phyloP scores from a whole-genome alignment of 1,140 invertebrate genomes.

The Cotesia typhae region DNA sequence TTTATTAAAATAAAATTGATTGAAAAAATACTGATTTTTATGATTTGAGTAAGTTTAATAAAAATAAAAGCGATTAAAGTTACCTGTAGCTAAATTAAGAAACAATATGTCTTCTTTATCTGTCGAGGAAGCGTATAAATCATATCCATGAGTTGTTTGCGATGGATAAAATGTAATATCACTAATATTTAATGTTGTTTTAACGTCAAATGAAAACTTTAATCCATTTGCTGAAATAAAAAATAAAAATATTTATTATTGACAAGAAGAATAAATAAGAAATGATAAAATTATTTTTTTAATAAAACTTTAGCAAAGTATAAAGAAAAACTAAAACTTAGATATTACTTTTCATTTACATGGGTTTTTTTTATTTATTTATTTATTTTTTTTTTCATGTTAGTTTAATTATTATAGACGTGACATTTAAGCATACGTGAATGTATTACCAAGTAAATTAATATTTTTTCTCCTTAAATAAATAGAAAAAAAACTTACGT shows the following conservation, averaged over 20 bases:
- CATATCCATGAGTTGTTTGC: slow-evolving; percentile 78
- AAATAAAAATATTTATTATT: not conserved
- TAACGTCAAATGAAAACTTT: slow-evolving; percentile 80
- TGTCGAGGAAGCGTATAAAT: slow-evolving; percentile 77
- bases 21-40: not conserved
- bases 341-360: no score
- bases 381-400: no score
- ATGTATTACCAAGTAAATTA: slow-evolving; percentile 1
- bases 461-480: not conserved
- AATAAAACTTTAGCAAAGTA: not conserved
- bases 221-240: slow-evolving; percentile 70
- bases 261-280: slow-evolving; percentile 15
- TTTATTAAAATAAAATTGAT: slow-evolving; percentile 6
- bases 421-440: slow-evolving; percentile 11
- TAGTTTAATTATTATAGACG: slow-evolving; percentile 1
- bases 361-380: no score
- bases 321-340: not conserved
- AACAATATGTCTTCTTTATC: slow-evolving; percentile 82
- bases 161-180: slow-evolving; percentile 83
- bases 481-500: slow-evolving; percentile 59
- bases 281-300: slow-evolving; percentile 24
- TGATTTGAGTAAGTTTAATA: not conserved
- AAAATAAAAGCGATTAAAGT: not conserved
- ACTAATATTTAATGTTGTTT: slow-evolving; percentile 79
- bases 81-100: slow-evolving; percentile 77